Conservation (phyloP, 2,797 vertebrate genomes). For the Chloroceryle inda region DNA sequence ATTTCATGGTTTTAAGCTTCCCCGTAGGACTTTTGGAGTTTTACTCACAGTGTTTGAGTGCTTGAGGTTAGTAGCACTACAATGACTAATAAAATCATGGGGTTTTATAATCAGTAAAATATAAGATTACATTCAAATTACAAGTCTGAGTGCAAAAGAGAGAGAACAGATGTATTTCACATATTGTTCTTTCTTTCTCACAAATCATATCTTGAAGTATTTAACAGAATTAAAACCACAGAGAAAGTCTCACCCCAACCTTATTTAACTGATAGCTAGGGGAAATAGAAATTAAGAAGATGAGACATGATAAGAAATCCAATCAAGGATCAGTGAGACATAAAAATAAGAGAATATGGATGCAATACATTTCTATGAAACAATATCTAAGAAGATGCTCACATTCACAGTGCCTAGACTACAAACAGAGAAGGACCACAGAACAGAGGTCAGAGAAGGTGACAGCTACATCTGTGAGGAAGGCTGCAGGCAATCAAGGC, state of each 20-base stretch:
- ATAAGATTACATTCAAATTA: not conserved
- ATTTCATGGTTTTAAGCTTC: conserved; percentile 26
- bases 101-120: conserved; percentile 10
- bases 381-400: not conserved
- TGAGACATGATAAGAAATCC: not conserved
- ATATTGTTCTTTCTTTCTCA: not conserved
- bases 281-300: not conserved
- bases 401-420: not conserved
- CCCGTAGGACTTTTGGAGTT: not conserved
- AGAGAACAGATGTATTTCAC: conserved; percentile 29
- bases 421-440: not conserved
- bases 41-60: not conserved
- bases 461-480: conserved; percentile 23
- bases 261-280: not conserved
- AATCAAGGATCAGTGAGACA: not conserved
- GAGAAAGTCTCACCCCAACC: not conserved
- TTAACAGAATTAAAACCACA: not conserved
- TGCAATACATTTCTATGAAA: not conserved
- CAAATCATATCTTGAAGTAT: not conserved
- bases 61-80: conserved; percentile 33
- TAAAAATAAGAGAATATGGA: not conserved
- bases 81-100: conserved; percentile 43
- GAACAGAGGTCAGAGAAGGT: conserved; percentile 22
- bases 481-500: conserved; percentile 1
- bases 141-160: conserved; percentile 20